Percentiles rank a stretch among this genome's conserved stretches.
Evolutionary conservation across 2,888 invertebrate genomes (phyloP).

Genomic region (Silvanus unidentatus): DNA sequence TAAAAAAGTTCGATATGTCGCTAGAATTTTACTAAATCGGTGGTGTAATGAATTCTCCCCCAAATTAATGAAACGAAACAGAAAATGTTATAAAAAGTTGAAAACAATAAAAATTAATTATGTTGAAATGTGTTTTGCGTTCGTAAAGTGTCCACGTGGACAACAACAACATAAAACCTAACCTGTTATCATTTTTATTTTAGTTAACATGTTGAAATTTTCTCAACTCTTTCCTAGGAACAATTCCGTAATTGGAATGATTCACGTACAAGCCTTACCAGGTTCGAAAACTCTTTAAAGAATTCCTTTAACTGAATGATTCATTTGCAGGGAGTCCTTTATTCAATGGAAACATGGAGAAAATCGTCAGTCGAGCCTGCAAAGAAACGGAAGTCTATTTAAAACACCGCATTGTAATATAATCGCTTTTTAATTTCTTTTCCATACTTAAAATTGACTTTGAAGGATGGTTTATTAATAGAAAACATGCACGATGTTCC

Average conservation of each 20-base stretch:
- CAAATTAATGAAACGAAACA: constrained; percentile 24
- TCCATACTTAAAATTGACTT: constrained; percentile 1
- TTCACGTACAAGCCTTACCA: constrained; percentile 64
- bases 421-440: too few relatives aligned
- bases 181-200: not conserved
- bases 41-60: constrained; percentile 26
- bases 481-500: constrained; percentile 80
- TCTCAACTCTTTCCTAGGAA: constrained; percentile 24
- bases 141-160: not conserved
- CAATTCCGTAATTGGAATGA: constrained; percentile 63
- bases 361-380: constrained; percentile 54
- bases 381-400: constrained; percentile 58
- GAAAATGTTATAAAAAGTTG: constrained; percentile 40
- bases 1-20: constrained; percentile 13
- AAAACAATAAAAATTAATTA: constrained; percentile 39
- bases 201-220: constrained; percentile 2
- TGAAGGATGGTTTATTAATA: constrained; percentile 63
- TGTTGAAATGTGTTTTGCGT: constrained; percentile 22
- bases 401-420: constrained; percentile 51
- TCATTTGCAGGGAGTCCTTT: constrained; percentile 54
- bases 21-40: constrained; percentile 20
- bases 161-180: too few relatives aligned
- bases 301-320: too few relatives aligned
- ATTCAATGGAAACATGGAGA: constrained; percentile 49
- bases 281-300: too few relatives aligned